Evolutionary conservation across 2,888 invertebrate genomes (phyloP).

Genomic region (Dolichopus griseipennis): DNA sequence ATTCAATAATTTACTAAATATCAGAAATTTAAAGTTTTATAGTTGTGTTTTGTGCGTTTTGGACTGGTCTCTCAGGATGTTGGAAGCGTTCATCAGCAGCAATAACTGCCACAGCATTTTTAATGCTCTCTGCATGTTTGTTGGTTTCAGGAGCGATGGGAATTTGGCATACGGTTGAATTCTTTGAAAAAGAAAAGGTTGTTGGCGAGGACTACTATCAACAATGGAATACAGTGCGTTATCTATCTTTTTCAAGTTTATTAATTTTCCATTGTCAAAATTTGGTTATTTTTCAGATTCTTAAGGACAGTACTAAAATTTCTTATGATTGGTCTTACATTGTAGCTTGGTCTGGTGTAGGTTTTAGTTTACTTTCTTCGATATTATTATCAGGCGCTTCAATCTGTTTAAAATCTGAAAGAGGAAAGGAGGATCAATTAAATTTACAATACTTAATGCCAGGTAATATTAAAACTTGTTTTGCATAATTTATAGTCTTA

Average conservation of each 20-base stretch:
- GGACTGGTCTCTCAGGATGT: conserved; percentile 93
- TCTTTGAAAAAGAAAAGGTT: conserved; percentile 88
- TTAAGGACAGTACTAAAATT: conserved; percentile 74
- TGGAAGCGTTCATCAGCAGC: conserved; percentile 92
- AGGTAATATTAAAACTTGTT: conserved; percentile 49
- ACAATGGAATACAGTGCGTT: conserved; percentile 74
- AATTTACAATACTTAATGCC: conserved; percentile 98
- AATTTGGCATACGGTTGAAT: conserved; percentile 91
- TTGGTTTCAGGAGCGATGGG: conserved; percentile 92
- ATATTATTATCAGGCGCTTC: conserved; percentile 89
- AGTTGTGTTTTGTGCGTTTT: conserved; percentile 85
- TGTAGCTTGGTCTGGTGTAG: conserved; percentile 94
- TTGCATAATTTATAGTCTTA: too few species aligned
- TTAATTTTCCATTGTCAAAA: background rate
- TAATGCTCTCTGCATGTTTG: conserved; percentile 55
- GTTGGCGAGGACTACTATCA: conserved; percentile 88
- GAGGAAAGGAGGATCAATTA: conserved; percentile 89
- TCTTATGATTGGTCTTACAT: conserved; percentile 96
- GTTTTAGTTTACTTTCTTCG: conserved; percentile 81
- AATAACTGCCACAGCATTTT: conserved; percentile 84
- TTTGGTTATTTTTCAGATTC: conserved; percentile 52
- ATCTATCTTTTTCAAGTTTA: too few species aligned
- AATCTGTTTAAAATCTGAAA: conserved; percentile 87
- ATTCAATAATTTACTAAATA: conserved; percentile 7
- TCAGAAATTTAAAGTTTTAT: conserved; percentile 58